These are phyloP conservation scores for Aphis gossypii DNA, from an alignment of 1,140 invertebrate genomes.

Conservation along the genomic window DNA sequence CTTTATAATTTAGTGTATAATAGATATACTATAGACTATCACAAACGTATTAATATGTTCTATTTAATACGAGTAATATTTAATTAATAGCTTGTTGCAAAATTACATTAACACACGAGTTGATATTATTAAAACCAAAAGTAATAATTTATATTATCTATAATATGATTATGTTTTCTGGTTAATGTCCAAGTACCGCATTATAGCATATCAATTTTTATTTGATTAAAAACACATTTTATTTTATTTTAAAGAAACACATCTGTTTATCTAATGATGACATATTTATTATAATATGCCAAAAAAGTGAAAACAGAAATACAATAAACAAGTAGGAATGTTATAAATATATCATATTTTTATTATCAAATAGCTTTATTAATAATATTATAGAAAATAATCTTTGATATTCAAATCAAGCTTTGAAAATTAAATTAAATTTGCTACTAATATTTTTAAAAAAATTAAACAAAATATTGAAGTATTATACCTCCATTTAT, in stretches of 20 bases:
- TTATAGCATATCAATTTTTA: neutral
- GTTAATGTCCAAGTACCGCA: neutral
- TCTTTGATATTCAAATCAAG: neutral
- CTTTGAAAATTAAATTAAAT: neutral
- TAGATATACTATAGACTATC: neutral
- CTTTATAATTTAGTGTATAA: neutral
- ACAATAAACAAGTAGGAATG: neutral
- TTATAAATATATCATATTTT: neutral
- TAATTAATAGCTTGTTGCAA: neutral
- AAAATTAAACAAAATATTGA: neutral
- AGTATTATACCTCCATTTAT: neutral
- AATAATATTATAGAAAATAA: neutral
- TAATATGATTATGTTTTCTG: neutral
- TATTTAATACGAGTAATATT: neutral
- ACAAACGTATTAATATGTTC: neutral
- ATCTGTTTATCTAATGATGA: neutral
- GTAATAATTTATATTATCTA: neutral
- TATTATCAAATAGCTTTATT: neutral
- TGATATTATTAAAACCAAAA: neutral
- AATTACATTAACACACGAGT: neutral
- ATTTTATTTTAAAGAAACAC: neutral
- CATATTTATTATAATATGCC: neutral
- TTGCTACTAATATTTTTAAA: neutral
- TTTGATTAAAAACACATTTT: neutral
- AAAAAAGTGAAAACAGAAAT: neutral